Conservation (phyloP, 2,797 vertebrate species). For the Sebastes taczanowskii region DNA sequence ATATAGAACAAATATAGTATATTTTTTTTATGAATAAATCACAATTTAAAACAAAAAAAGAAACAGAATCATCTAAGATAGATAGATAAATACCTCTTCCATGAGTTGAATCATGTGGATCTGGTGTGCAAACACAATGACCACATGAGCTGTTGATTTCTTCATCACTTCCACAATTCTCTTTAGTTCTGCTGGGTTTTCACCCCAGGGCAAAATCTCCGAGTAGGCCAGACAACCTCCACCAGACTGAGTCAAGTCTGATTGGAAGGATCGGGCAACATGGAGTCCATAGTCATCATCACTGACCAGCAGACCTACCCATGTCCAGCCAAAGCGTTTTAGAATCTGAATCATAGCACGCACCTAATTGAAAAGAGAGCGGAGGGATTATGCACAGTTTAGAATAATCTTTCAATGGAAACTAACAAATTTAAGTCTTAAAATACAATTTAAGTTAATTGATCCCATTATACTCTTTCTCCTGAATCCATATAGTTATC, state of each 20-base stretch:
- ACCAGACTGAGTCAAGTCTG: constrained; percentile 37
- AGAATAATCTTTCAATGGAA: neutral
- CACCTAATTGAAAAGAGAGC: constrained; percentile 22
- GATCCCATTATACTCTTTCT: neutral
- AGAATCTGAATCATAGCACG: constrained; percentile 73
- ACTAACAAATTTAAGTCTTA: neutral
- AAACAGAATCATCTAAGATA: neutral
- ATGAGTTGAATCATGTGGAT: constrained; percentile 53
- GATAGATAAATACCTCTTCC: constrained; percentile 36
- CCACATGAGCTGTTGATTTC: constrained; percentile 57
- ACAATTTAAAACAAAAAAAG: neutral
- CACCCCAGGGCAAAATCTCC: constrained; percentile 66
- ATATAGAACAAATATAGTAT: neutral
- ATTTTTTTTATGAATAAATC: neutral
- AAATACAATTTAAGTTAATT: neutral
- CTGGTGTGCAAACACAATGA: constrained; percentile 60
- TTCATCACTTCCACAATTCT: constrained; percentile 58
- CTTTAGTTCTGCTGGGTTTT: constrained; percentile 38
- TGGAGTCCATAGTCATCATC: constrained; percentile 77
- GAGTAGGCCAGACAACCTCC: constrained; percentile 69
- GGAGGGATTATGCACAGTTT: neutral
- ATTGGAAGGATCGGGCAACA: constrained; percentile 61
- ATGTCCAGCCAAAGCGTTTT: constrained; percentile 74
- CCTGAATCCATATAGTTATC: neutral
- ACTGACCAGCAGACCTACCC: constrained; percentile 75